A percentile compares a stretch with the other conserved stretches of the same genome.
Conservation (phyloP, 2,888 invertebrate genomes). For the Cantharis rustica region DNA sequence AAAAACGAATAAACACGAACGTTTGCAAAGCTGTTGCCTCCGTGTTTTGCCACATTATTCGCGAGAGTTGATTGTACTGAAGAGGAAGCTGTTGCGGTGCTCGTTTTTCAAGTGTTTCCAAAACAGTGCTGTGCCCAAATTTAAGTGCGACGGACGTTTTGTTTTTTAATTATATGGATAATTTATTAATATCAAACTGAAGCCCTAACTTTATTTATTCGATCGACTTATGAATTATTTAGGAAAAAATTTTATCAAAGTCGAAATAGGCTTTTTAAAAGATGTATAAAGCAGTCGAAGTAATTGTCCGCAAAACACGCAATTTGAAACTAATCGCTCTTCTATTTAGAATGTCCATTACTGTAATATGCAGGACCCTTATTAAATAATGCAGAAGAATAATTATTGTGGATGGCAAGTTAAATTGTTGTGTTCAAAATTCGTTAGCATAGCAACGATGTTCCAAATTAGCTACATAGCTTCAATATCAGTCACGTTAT, state of each 20-base stretch:
- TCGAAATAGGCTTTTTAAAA: not conserved
- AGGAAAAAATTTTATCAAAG: not conserved
- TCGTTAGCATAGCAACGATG: not conserved
- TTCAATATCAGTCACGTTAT: not conserved
- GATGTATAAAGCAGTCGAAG: not conserved
- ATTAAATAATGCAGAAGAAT: not conserved
- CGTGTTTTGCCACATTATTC: not conserved
- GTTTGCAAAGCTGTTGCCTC: not conserved
- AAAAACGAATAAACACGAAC: not conserved
- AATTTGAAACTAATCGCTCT: constrained; percentile 1
- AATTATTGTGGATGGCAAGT: not conserved
- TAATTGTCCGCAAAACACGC: constrained; percentile 1
- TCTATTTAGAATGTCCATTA: not conserved
- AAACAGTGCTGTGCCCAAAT: not conserved
- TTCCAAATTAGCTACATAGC: not conserved
- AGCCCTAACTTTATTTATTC: not conserved
- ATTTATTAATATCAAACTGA: not conserved
- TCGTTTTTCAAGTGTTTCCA: not conserved
- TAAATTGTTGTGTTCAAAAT: constrained; percentile 4
- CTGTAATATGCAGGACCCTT: not conserved
- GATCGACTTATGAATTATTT: not conserved
- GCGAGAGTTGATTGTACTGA: not conserved
- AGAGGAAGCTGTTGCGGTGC: not conserved
- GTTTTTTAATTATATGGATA: not conserved
- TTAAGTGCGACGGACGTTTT: not conserved